Evolutionary conservation across 2,888 invertebrate species (phyloP).

Genomic region (Acleris sparsana): DNA sequence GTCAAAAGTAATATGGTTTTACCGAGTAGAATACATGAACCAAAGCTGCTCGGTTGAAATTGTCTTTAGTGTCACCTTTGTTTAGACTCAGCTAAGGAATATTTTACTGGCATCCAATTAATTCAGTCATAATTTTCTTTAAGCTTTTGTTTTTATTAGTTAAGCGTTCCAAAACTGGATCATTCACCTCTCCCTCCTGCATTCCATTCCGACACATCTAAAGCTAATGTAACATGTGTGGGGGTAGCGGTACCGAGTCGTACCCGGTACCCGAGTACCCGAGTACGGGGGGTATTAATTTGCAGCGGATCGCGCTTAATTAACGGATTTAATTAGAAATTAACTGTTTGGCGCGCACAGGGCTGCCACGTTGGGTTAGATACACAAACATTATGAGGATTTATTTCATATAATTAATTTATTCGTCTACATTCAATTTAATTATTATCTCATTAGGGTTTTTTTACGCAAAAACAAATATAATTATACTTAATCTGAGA

Average conservation of each 20-base stretch:
- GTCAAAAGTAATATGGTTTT: no score
- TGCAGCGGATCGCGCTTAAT: slow-evolving; percentile 77
- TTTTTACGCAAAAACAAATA: no score
- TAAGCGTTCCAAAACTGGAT: neutral
- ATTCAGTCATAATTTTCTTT: neutral
- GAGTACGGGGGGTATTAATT: slow-evolving; percentile 32
- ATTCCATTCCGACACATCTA: neutral
- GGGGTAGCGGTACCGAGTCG: neutral
- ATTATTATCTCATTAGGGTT: no score
- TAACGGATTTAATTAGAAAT: slow-evolving; percentile 85
- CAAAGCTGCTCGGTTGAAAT: no score
- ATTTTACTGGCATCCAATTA: no score
- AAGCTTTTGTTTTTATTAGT: neutral
- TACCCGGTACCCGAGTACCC: neutral
- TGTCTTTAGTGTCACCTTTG: no score
- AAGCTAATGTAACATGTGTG: neutral
- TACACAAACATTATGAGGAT: neutral
- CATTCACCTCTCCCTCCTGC: neutral
- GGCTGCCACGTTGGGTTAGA: slow-evolving; percentile 45
- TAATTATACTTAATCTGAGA: no score
- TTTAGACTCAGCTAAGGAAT: no score
- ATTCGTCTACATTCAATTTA: no score
- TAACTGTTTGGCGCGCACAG: slow-evolving; percentile 77
- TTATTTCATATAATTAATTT: no score
- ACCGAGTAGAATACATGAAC: no score